Base-by-base conservation (phyloP, 1,140 invertebrate species). In the Nomia melanderi region DNA sequence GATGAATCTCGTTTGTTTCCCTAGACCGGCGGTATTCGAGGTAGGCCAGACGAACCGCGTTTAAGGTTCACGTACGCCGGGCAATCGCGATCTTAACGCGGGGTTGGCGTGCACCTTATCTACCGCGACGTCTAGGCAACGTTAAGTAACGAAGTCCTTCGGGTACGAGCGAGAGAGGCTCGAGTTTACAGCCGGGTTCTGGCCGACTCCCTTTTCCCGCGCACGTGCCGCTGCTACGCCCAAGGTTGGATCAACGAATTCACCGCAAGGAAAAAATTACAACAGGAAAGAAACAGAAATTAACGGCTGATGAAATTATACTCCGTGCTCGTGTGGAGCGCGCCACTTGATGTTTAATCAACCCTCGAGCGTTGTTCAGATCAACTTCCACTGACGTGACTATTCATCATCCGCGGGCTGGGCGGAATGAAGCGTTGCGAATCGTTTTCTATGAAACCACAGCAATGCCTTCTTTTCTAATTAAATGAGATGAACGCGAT, bases 71-170 rank as follows among this genome's bases (percentile, higher is more conserved):
- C 75, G 44, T 79, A 76, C 78, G 53, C 73, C 33, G 31, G 47
- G 29, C 47, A 62, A 86, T 85, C 72, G 53, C 63, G 81, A 90
- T 90, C 88, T 88, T 88, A 90, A 90, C 88, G 87, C 67, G 33
- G 29, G 59, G 56, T 86, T 90, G 79, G 88, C 89, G 89, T 90
- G 89, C 85, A 67, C 78, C 81, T 88, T 89, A 88, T 85, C 83
- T 71, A 17, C 6, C 39, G 57, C 44, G 33, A 62, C 60, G 65
- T 69, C 25, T 64, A 64, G 25, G 41, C 36, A 23, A 7, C 60
- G 33, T 54, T 36, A 25, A 62, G 14, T 31, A 17, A 76, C 62
- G 36, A 50, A 81, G 63, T 70, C 33, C 33, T 63, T 59, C 78
- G 36, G 66, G 39, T 54, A n/a, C 27, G 29, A n/a, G 33, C 25